Conservation (phyloP, 2,113 vertebrate species). For the Sturnus vulgaris region DNA sequence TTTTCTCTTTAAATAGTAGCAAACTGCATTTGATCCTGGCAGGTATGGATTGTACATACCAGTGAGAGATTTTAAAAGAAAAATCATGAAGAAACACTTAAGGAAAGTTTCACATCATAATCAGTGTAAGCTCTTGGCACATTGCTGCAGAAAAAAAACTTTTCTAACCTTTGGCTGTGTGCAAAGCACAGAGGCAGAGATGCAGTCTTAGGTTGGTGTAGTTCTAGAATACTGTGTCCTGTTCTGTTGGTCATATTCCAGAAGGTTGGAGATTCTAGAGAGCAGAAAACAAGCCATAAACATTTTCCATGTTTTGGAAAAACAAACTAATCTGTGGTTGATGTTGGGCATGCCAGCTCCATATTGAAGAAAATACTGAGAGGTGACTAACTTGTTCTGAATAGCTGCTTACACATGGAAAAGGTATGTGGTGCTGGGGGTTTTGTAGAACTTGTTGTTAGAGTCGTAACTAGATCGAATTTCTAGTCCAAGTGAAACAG, state of each 20-base stretch:
- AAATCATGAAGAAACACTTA: neutral
- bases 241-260: neutral
- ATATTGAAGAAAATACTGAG: neutral
- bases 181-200: neutral
- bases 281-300: neutral
- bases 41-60: neutral
- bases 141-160: neutral
- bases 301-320: neutral
- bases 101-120: neutral
- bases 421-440: neutral
- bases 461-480: neutral
- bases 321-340: neutral
- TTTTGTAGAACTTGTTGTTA: neutral
- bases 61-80: neutral
- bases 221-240: neutral
- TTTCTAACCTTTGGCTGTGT: neutral
- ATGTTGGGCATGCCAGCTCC: neutral
- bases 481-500: neutral
- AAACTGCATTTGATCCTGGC: neutral
- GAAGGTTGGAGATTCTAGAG: neutral
- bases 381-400: neutral
- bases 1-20: neutral
- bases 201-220: neutral
- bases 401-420: slow-evolving; percentile 18
- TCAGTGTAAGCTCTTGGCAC: neutral